Conservation (phyloP, 2,888 invertebrate genomes). For the Rhodophaea formosa region DNA sequence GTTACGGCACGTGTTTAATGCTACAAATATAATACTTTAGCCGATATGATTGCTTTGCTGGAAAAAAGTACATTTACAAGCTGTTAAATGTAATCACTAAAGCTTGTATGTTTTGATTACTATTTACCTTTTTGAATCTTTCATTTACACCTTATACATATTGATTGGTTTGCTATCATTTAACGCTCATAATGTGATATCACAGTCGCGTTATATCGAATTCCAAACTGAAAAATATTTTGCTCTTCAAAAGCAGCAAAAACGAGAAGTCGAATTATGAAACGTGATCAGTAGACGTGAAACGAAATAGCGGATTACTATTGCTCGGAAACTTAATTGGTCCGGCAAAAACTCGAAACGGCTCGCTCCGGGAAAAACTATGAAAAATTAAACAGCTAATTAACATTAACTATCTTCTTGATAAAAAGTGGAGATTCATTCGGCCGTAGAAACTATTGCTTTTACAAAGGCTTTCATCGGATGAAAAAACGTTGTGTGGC, state of each 20-base stretch:
- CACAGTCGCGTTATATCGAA: neutral
- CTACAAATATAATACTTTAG: no score
- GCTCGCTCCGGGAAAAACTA: slow-evolving; percentile 24
- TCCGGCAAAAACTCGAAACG: slow-evolving; percentile 21
- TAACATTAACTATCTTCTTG: slow-evolving; percentile 46
- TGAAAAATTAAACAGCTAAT: slow-evolving; percentile 35
- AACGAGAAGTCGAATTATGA: slow-evolving; percentile 10
- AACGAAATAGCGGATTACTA: slow-evolving; percentile 22
- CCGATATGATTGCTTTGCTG: no score
- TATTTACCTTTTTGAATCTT: no score
- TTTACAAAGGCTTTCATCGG: slow-evolving; percentile 70
- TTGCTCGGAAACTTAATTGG: slow-evolving; percentile 19
- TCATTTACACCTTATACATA: no score
- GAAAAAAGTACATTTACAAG: no score
- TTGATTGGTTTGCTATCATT: neutral
- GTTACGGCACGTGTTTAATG: no score
- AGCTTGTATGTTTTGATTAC: no score
- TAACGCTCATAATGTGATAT: neutral
- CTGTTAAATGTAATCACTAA: no score
- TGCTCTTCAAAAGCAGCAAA: slow-evolving; percentile 4
- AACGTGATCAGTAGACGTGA: slow-evolving; percentile 20
- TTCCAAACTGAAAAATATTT: slow-evolving; percentile 3
- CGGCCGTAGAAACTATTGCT: slow-evolving; percentile 70
- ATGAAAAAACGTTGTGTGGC: slow-evolving; percentile 63
- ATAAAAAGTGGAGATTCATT: slow-evolving; percentile 63